These are phyloP conservation scores for Enteromius anoplus DNA, from an alignment of 2,797 vertebrate genomes.

Conservation along the genomic window DNA sequence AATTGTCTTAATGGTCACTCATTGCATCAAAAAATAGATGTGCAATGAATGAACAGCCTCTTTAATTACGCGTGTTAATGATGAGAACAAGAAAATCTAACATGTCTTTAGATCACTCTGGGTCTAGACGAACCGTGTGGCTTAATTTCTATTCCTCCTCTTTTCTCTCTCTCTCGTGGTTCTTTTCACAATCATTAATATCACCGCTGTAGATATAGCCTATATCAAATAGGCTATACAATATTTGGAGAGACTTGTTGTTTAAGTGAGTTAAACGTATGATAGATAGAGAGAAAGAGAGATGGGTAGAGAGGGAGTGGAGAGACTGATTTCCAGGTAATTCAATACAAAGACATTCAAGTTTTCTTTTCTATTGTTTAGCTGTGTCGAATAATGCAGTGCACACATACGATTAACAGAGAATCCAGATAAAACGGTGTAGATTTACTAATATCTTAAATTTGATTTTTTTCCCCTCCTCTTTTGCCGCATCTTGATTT, in stretches of 20 bases:
- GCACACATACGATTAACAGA: not conserved
- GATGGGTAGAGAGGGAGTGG: not conserved
- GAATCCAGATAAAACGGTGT: not conserved
- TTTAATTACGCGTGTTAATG: not conserved
- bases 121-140: not conserved
- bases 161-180: not conserved
- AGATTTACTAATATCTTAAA: not conserved
- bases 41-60: not conserved
- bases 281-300: not conserved
- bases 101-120: not conserved
- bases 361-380: conserved; percentile 23
- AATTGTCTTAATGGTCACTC: not conserved
- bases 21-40: not conserved
- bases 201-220: not conserved
- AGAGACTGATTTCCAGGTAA: conserved; percentile 9
- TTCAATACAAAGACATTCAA: not conserved
- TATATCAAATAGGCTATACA: not conserved
- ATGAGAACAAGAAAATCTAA: not conserved
- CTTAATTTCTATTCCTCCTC: not conserved
- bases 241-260: not conserved
- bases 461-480: not conserved
- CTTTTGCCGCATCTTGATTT: not conserved
- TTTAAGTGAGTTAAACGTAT: conserved; percentile 5
- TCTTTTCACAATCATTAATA: not conserved
- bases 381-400: not conserved